A percentile compares a stretch with the other conserved stretches of the same genome.
phyloP scores from a whole-genome alignment of 1,140 invertebrate genomes.

The Brachystomella parvula region DNA sequence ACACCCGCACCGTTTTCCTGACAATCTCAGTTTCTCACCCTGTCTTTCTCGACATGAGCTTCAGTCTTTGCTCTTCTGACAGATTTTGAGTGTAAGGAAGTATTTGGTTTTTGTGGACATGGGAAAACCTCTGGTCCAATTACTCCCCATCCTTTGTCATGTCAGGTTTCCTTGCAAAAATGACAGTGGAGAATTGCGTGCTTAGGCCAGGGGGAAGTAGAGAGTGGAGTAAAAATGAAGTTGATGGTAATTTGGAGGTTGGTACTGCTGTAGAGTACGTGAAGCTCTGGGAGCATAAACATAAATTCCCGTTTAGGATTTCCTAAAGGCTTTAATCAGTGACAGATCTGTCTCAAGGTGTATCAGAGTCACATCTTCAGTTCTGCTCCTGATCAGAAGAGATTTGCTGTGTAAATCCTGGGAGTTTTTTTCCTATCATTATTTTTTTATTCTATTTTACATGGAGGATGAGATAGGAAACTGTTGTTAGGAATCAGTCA shows the following conservation, averaged over 20 bases:
- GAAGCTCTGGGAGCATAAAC: background rate
- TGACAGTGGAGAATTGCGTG: background rate
- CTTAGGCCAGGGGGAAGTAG: background rate
- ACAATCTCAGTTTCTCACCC: background rate
- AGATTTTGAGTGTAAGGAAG: background rate
- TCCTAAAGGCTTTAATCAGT: background rate
- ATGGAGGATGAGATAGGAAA: too few species aligned
- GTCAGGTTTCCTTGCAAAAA: background rate
- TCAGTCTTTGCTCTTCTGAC: background rate
- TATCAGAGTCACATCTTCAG: too few species aligned
- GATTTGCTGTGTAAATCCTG: too few species aligned
- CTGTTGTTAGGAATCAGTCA: too few species aligned
- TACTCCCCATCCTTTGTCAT: conserved; percentile 1
- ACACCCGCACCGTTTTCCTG: background rate
- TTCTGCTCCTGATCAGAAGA: too few species aligned
- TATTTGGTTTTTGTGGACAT: background rate
- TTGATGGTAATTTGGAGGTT: background rate
- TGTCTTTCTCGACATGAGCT: background rate
- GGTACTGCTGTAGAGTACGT: background rate
- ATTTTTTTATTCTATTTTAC: too few species aligned
- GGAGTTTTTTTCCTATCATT: too few species aligned
- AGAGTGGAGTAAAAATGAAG: background rate
- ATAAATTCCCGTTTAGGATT: background rate
- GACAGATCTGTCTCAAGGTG: background rate
- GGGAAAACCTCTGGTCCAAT: background rate